A percentile compares a stretch with the other conserved stretches of the same genome.
phyloP scores from a whole-genome alignment of 2,888 invertebrate species.

The Caenorhabditis doughertyi region DNA sequence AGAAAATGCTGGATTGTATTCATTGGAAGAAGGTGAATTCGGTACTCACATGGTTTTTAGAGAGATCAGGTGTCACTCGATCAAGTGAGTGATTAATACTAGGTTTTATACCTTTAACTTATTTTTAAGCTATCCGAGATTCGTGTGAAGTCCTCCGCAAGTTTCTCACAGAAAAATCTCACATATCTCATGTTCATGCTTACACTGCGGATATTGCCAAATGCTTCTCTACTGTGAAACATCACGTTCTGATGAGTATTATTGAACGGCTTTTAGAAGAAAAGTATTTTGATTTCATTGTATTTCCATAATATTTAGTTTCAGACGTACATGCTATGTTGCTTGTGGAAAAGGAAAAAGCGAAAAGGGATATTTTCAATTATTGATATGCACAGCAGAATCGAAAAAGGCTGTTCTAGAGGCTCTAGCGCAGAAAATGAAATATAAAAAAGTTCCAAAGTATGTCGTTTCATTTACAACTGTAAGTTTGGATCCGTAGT shows the following conservation, averaged over 20 bases:
- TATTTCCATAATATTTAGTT: not conserved
- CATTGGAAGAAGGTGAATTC: constrained; percentile 22
- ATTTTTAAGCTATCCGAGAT: constrained; percentile 26
- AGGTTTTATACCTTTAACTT: not conserved
- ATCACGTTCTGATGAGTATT: not conserved
- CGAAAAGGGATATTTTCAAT: not conserved
- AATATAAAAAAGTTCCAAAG: not conserved
- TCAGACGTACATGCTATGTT: not conserved
- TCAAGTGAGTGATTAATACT: not conserved
- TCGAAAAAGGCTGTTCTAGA: not conserved
- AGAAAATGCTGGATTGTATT: not conserved
- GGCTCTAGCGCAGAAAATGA: constrained; percentile 4
- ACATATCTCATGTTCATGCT: not conserved
- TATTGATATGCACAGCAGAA: not conserved
- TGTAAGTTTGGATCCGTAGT: not conserved
- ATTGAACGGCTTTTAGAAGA: not conserved
- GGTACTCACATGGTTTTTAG: constrained; percentile 20
- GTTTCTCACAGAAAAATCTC: constrained; percentile 3
- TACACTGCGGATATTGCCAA: constrained; percentile 35
- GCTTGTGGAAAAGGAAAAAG: constrained; percentile 19
- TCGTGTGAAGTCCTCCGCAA: not conserved
- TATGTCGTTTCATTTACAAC: not conserved
- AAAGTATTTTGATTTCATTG: not conserved
- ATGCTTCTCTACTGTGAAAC: constrained; percentile 29
- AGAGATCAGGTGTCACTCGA: not conserved